Evolutionary conservation across 2,113 vertebrate species (phyloP), one percentile per base, ranked within the genome.

Genomic region (Lipotes vexillifer): DNA sequence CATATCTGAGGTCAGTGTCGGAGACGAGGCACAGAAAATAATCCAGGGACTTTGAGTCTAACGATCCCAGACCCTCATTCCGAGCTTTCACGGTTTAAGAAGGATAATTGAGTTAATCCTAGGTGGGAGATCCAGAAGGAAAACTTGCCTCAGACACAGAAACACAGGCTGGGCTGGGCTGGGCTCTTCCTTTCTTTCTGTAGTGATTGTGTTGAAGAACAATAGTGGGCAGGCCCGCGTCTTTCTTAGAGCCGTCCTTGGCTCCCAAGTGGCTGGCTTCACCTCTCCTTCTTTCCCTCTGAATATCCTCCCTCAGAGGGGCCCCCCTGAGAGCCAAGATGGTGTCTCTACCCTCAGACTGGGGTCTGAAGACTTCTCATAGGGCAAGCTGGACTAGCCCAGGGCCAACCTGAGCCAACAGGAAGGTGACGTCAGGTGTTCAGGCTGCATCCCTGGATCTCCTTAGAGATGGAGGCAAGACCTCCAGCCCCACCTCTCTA

Each of bases 151-250:
- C 1, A 0, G 44, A 87, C 38, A 31, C 44, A 92, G 74, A 87
- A 46, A 59, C 33, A 36, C 20, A 69, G 68, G 36, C 83, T 57
- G 66, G 52, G 17, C 49, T 72, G 81, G 29, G 49, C 92, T 44
- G 87, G 84, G 69, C 68, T 71, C 57, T 77, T 55, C 71, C 59
- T 80, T 72, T 97, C 80, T 81, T 93, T 94, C 66, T 86, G 36
- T 49, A 23, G 25, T 18, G 33, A 65, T 52, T 81, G 31, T 96
- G n/a, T 78, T 85, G 27, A 8, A 93, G 71, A 90, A 88, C 90
- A 90, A 81, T 85, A 74, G 57, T 4, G 1, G 71, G 65, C 59
- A 88, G 33, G 44, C 71, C 46, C 13, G 8, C 1, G 1, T 27
- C 38, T 71, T 33, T 88, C 36, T 93, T 38, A 87, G 7, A 82